A percentile compares a stretch with the other conserved stretches of the same genome.
Conservation (phyloP, 2,888 invertebrate species). For the Aporophyla lueneburgensis region DNA sequence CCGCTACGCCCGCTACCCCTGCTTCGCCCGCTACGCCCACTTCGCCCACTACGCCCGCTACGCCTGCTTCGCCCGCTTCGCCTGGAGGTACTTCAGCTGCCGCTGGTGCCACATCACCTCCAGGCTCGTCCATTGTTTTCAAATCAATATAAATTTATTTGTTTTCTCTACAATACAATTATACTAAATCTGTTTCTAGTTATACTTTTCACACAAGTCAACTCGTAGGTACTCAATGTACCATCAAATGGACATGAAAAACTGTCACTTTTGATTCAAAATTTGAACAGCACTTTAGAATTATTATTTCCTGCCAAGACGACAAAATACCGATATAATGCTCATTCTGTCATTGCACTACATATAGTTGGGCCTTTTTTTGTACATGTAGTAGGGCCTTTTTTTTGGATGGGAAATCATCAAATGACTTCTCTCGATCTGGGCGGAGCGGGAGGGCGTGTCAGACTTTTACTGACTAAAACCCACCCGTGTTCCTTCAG, state of each 20-base stretch:
- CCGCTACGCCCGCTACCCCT: not conserved
- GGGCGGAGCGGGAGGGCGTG: too few relatives aligned
- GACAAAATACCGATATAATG: not conserved
- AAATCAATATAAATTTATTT: constrained; percentile 5
- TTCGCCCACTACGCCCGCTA: not conserved
- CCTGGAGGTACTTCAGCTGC: not conserved
- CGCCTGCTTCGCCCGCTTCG: not conserved
- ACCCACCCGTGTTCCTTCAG: too few relatives aligned
- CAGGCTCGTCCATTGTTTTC: constrained; percentile 42
- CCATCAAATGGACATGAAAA: constrained; percentile 1
- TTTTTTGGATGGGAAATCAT: too few relatives aligned
- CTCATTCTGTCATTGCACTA: not conserved
- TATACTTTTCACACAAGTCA: constrained; percentile 18
- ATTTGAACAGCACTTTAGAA: constrained; percentile 14
- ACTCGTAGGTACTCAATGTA: not conserved
- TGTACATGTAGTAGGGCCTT: too few relatives aligned
- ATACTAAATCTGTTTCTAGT: constrained; percentile 18
- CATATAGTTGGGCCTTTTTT: too few relatives aligned
- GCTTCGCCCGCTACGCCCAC: not conserved
- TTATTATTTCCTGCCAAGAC: constrained; percentile 31
- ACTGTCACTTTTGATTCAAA: constrained; percentile 32
- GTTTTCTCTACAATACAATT: not conserved
- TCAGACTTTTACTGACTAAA: too few relatives aligned
- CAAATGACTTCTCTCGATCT: too few relatives aligned
- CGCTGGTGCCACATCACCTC: constrained; percentile 14